Evolutionary conservation across 1,140 invertebrate genomes (phyloP).

Genomic region (Brachionus rubens): DNA sequence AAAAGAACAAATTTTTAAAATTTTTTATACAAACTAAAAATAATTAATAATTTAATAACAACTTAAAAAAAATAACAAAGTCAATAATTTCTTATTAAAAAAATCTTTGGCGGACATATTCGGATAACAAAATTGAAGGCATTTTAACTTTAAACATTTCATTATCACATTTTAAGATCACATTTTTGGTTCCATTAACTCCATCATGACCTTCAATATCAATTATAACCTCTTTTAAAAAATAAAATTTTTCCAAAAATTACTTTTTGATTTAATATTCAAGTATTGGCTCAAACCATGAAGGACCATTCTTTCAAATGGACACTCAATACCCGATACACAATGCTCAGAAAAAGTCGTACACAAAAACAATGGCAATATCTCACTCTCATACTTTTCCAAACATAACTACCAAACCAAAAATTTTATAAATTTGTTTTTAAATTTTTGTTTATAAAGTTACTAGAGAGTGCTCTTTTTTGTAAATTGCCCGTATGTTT

Average conservation of each 20-base stretch:
- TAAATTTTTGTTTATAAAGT: not conserved
- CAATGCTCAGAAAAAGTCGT: not conserved
- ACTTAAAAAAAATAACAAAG: not conserved
- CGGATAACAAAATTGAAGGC: conserved; percentile 16
- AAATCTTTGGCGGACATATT: not conserved
- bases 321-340: not conserved
- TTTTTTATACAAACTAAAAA: too few relatives aligned
- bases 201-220: not conserved
- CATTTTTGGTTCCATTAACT: not conserved
- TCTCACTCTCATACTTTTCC: conserved; percentile 4
- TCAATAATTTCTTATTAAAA: not conserved
- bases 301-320: conserved; percentile 40
- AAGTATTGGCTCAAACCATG: conserved; percentile 41
- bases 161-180: not conserved
- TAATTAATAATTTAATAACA: not conserved
- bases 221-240: not conserved
- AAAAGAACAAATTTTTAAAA: too few relatives aligned
- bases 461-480: conserved; percentile 18
- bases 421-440: not conserved
- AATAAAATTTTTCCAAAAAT: not conserved
- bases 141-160: not conserved
- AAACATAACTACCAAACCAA: not conserved
- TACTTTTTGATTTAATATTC: conserved; percentile 45
- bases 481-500: not conserved
- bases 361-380: not conserved